phyloP scores from a whole-genome alignment of 2,888 invertebrate species.

The Polydrusus tereticollis region DNA sequence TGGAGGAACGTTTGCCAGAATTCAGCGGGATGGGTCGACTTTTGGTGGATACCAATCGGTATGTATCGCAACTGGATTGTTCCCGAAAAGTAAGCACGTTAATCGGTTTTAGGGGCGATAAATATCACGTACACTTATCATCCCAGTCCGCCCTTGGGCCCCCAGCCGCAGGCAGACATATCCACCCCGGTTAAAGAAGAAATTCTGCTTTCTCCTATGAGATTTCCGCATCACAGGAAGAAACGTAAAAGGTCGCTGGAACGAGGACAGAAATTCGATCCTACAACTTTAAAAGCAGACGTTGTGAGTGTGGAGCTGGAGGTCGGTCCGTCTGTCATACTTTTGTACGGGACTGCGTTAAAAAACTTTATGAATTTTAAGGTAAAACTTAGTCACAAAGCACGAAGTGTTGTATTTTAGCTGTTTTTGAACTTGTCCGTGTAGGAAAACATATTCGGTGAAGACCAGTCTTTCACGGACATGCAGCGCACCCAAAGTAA shows the following conservation, averaged over 20 bases:
- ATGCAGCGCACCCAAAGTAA: slow-evolving; percentile 77
- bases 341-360: slow-evolving; percentile 92
- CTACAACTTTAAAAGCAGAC: slow-evolving; percentile 87
- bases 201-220: slow-evolving; percentile 89
- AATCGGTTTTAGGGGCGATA: slow-evolving; percentile 73
- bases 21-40: slow-evolving; percentile 90
- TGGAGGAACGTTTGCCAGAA: slow-evolving; percentile 86
- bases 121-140: slow-evolving; percentile 94
- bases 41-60: slow-evolving; percentile 94
- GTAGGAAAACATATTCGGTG: slow-evolving; percentile 96
- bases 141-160: slow-evolving; percentile 90
- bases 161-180: slow-evolving; percentile 90
- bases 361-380: slow-evolving; percentile 90
- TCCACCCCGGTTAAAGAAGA: slow-evolving; percentile 96
- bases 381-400: slow-evolving; percentile 60
- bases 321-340: slow-evolving; percentile 92
- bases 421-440: slow-evolving; percentile 49
- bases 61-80: no score
- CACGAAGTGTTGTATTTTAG: background rate
- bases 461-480: slow-evolving; percentile 93
- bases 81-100: no score
- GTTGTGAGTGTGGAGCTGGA: slow-evolving; percentile 92
- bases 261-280: slow-evolving; percentile 86
- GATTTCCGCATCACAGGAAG: slow-evolving; percentile 79
- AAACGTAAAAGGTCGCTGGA: slow-evolving; percentile 66